Conservation (phyloP, 2,113 vertebrate genomes). For the Malurus alboscapulatus region DNA sequence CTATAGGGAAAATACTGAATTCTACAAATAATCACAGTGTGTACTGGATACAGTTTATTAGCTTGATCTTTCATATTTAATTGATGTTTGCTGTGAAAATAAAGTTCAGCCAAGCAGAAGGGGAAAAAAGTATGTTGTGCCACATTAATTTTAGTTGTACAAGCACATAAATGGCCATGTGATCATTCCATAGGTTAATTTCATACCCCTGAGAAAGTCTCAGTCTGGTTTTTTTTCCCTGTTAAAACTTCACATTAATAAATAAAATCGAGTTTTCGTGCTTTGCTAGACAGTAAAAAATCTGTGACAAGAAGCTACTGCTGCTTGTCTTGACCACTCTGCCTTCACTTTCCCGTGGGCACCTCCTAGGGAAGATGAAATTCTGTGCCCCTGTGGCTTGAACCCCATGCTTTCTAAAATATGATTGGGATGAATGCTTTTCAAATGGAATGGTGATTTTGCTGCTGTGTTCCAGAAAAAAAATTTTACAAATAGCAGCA, state of each 20-base stretch:
- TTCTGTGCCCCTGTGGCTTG: not conserved
- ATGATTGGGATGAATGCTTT: not conserved
- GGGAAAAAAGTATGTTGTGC: not conserved
- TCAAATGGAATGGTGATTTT: not conserved
- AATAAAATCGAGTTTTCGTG: not conserved
- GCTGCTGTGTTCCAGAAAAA: not conserved
- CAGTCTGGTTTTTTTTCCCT: not conserved
- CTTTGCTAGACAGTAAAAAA: not conserved
- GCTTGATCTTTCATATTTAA: slow-evolving; percentile 21
- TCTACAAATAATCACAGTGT: not conserved
- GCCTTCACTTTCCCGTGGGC: not conserved
- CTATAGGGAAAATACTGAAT: not conserved
- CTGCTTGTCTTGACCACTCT: not conserved
- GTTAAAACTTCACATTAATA: not conserved
- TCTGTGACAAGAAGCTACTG: not conserved
- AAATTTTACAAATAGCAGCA: not conserved
- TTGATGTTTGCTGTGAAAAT: slow-evolving; percentile 33
- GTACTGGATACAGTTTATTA: not conserved
- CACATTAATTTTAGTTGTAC: slow-evolving; percentile 11
- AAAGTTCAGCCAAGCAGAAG: not conserved
- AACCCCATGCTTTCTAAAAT: not conserved
- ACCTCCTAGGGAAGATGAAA: not conserved
- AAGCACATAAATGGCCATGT: not conserved
- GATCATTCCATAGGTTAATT: slow-evolving; percentile 13
- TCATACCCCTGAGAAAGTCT: not conserved